Evolutionary conservation across 2,888 invertebrate genomes (phyloP), one percentile per base, ranked within the genome.

Genomic region (Trypoxylon attenuatum): DNA sequence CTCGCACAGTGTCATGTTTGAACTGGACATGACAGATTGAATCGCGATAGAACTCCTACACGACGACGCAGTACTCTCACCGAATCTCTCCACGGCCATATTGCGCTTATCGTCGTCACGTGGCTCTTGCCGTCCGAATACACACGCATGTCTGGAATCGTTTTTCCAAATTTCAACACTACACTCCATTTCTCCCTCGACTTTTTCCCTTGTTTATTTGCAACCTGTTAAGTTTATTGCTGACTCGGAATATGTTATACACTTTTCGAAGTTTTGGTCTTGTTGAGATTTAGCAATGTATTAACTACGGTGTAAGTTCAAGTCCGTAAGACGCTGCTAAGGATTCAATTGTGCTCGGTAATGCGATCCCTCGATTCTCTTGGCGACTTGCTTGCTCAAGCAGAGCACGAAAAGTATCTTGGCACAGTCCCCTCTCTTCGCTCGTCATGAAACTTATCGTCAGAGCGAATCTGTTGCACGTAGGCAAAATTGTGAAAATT

Each of bases 391-490:
- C 29, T 8, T 10, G 45, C 0, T 10, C n/a, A 10, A 45, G 42
- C 18, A 75, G 45, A 6, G 47, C n/a, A 8, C 13, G 51, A 8
- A 76, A 74, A 1, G 77, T 49, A 1, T 4, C 22, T 1, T 16
- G 25, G 19, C 76, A 76, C 5, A 41, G 51, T 8, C 22, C 50
- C 52, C 68, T 81, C 6, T 82, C 78, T 2, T 63, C 33, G 13
- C 65, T 38, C 1, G 61, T 51, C 76, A 84, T 73, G 25, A 84
- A 83, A 51, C 45, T 73, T 2, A 83, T 15, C 8, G 76, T 77
- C 27, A 85, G 56, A 19, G 70, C 47, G 49, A 85, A 85, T 69
- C 85, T 76, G 18, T 77, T 78, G 60, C 84, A 84, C 41, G 71
- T 56, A 53, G 76, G 76, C 5, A 84, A 46, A 39, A 60, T 71